Base-by-base conservation (phyloP, 2,113 vertebrate species). In the Corythornis cristatus region DNA sequence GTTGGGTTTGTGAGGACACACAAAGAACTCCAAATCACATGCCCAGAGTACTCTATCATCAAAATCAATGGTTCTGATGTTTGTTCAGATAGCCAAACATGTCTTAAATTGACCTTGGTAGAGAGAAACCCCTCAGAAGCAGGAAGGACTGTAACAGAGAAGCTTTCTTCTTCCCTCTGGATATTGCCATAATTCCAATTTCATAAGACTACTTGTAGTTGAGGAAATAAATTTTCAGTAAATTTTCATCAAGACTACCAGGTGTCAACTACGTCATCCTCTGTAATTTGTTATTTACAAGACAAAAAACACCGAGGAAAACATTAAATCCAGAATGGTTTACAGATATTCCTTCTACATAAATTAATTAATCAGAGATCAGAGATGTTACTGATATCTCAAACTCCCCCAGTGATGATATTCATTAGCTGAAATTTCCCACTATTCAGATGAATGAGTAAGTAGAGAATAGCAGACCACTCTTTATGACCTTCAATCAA, bases 1-100 rank as follows among this genome's bases (percentile, higher is more conserved):
- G 13, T 6, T 73, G 12, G 6, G 13, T 33, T 50, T 26, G 10
- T 26, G 13, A 26, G 1, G 9, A 48, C 0, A 1, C 5, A 31
- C 8, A 77, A 60, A 56, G 3, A 10, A 40, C n/a, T 57, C 28
- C 12, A 65, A 77, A 77, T 43, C 29, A 20, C 46, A 19, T 5
- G 25, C 19, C 64, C 16, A 19, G 31, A 28, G 6, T 15, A 71
- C 17, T 51, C 19, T 56, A 43, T 4, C 4, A 15, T 35, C 7
- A 84, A 66, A 78, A 77, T 53, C 25, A 70, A 48, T 11, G 12
- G 3, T 48, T 50, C 4, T 28, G 3, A 11, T 62, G 8, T 4
- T 33, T 77, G 8, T 53, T 57, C 31, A 78, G 19, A 9, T 37
- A 16, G 35, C 8, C 2, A 48, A 18, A 35, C 9, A 53, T 33